These are phyloP conservation scores for Amphipoea lucens DNA, from an alignment of 2,888 invertebrate species.

Conservation along the genomic window DNA sequence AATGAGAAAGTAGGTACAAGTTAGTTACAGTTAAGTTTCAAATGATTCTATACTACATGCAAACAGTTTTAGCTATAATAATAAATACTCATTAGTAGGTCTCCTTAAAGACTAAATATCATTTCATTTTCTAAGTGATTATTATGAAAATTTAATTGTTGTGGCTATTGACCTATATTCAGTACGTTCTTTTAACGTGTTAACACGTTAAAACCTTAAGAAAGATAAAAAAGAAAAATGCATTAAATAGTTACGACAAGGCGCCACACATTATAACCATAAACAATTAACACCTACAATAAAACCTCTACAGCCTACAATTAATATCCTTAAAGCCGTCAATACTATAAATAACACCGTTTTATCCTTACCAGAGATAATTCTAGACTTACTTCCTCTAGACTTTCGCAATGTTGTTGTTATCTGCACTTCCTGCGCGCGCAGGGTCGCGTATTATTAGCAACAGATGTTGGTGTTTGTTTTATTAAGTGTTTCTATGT, in stretches of 20 bases:
- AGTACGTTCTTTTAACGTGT: neutral
- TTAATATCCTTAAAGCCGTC: constrained; percentile 33
- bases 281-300: constrained; percentile 16
- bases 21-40: too few relatives aligned
- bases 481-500: constrained; percentile 55
- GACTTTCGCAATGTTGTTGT: constrained; percentile 59
- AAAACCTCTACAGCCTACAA: constrained; percentile 11
- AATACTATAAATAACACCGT: constrained; percentile 51
- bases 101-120: too few relatives aligned
- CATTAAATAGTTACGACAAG: neutral
- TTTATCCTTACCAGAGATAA: constrained; percentile 56
- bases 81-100: too few relatives aligned
- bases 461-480: constrained; percentile 55
- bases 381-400: constrained; percentile 52
- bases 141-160: neutral
- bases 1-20: too few relatives aligned
- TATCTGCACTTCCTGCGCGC: constrained; percentile 61
- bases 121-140: neutral
- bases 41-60: too few relatives aligned
- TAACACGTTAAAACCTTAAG: neutral
- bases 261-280: constrained; percentile 3
- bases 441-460: constrained; percentile 62
- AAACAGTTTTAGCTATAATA: too few relatives aligned
- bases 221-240: neutral
- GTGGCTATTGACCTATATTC: neutral